Conservation (phyloP, 1,140 invertebrate species). For the Arion vulgaris region DNA sequence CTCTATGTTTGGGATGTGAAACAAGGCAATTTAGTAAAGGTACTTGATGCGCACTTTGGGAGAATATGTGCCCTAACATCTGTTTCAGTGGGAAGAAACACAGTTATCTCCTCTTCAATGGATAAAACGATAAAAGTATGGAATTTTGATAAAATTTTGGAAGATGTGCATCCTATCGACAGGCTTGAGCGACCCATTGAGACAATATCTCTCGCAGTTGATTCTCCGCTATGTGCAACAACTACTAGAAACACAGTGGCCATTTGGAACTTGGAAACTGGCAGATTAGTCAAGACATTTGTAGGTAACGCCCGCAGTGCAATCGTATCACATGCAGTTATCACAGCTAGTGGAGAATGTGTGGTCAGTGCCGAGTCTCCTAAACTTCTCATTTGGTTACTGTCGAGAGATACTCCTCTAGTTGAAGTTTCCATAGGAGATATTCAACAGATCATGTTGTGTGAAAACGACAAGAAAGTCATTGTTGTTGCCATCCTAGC, state of each 20-base stretch:
- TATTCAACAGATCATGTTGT: slow-evolving; percentile 87
- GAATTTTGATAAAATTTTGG: slow-evolving; percentile 99
- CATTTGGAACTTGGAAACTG: slow-evolving; percentile 93
- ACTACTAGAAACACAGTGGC: slow-evolving; percentile 88
- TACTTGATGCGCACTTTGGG: slow-evolving; percentile 96
- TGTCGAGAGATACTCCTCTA: slow-evolving; percentile 83
- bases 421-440: slow-evolving; percentile 83
- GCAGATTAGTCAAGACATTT: slow-evolving; percentile 85
- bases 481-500: slow-evolving; percentile 82
- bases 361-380: slow-evolving; percentile 93
- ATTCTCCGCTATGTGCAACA: slow-evolving; percentile 64
- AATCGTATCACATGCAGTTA: slow-evolving; percentile 88
- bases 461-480: slow-evolving; percentile 87
- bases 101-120: slow-evolving; percentile 95
- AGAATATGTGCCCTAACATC: slow-evolving; percentile 91
- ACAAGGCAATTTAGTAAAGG: slow-evolving; percentile 84
- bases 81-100: slow-evolving; percentile 89
- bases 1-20: slow-evolving; percentile 93
- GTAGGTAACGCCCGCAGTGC: slow-evolving; percentile 93
- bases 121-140: slow-evolving; percentile 98
- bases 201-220: slow-evolving; percentile 77
- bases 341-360: slow-evolving; percentile 87
- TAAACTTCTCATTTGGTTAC: slow-evolving; percentile 92
- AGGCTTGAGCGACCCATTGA: slow-evolving; percentile 96
- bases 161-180: slow-evolving; percentile 96